These are phyloP conservation scores for Campylorhamphus procurvoides DNA, from an alignment of 2,113 vertebrate genomes.

Conservation along the genomic window DNA sequence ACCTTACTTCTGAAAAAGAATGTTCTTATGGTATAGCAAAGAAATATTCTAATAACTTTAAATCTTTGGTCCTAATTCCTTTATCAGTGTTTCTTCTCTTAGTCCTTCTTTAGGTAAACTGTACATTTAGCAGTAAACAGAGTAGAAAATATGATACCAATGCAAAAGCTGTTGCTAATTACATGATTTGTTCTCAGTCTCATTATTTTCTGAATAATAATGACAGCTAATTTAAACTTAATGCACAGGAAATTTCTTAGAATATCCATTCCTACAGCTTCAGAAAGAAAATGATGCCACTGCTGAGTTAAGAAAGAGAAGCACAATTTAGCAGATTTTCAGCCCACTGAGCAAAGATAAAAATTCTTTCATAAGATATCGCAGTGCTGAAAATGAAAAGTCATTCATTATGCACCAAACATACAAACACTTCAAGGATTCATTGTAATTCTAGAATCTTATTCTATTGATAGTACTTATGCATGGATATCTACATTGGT, in stretches of 20 bases:
- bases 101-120: slow-evolving; percentile 47
- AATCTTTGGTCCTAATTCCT: neutral
- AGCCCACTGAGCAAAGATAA: slow-evolving; percentile 45
- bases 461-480: neutral
- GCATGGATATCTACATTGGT: neutral
- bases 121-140: slow-evolving; percentile 73
- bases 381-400: slow-evolving; percentile 10
- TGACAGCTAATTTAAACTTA: slow-evolving; percentile 71
- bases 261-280: slow-evolving; percentile 40
- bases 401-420: slow-evolving; percentile 28
- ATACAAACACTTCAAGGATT: slow-evolving; percentile 19
- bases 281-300: slow-evolving; percentile 46
- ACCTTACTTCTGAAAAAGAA: neutral
- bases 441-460: neutral
- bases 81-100: neutral
- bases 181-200: slow-evolving; percentile 43
- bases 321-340: slow-evolving; percentile 47
- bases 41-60: neutral
- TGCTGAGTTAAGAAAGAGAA: slow-evolving; percentile 30
- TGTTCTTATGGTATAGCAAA: neutral
- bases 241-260: slow-evolving; percentile 62
- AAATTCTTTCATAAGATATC: slow-evolving; percentile 6
- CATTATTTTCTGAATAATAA: slow-evolving; percentile 73
- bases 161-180: slow-evolving; percentile 56
- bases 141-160: slow-evolving; percentile 67